These are phyloP conservation scores for Phalanger gymnotis DNA, from an alignment of 2,797 vertebrate species.

Conservation along the genomic window DNA sequence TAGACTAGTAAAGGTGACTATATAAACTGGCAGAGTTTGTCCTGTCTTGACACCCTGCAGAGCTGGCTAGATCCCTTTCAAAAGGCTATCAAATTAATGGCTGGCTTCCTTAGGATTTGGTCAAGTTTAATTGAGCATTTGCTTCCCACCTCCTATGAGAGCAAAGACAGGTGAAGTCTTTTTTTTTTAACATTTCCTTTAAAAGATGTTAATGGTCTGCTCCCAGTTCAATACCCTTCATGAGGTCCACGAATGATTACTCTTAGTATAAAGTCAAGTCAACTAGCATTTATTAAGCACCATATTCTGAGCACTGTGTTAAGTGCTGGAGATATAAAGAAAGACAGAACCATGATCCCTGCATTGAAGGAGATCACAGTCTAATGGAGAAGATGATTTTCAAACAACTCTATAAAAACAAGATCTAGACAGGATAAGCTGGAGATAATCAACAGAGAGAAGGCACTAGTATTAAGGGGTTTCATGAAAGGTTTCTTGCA, in stretches of 20 bases:
- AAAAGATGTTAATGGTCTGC: neutral
- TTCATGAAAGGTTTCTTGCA: neutral
- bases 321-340: neutral
- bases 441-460: neutral
- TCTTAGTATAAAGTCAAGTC: neutral
- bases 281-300: neutral
- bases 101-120: neutral
- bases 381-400: neutral
- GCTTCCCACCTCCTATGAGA: neutral
- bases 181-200: neutral
- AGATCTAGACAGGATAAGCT: neutral
- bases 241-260: neutral
- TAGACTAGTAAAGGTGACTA: neutral
- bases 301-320: neutral
- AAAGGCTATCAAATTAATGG: neutral
- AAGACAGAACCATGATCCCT: neutral
- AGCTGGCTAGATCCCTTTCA: neutral
- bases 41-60: neutral
- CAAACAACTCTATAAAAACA: neutral
- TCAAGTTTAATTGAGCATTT: neutral
- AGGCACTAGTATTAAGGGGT: neutral
- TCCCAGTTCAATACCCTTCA: neutral
- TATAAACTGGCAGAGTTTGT: neutral
- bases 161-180: neutral
- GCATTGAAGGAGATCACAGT: neutral